Evolutionary conservation across 2,113 vertebrate species (phyloP), one percentile per base, ranked within the genome.

Genomic region (Ciconia stormi): DNA sequence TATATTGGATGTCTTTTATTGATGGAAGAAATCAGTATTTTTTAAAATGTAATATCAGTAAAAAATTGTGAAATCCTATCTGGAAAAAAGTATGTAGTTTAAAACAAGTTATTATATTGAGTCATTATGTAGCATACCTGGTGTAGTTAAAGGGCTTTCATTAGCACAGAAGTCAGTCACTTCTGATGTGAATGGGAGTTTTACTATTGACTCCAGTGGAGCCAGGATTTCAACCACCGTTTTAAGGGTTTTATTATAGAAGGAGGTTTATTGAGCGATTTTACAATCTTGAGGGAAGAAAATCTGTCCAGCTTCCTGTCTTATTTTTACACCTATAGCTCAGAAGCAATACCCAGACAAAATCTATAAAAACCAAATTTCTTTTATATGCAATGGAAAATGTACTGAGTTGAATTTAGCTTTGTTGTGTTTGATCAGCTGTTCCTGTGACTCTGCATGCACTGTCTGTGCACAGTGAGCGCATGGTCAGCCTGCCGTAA

Each of bases 251-350:
- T 91, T 94, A 94, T 85, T 93, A 62, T 11, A 85, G 77, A 83
- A 79, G n/a, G 47, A 84, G 84, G 70, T 95, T 94, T 96, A 93
- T 77, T 85, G 91, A 95, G 70, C 1, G 3, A 82, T 96, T 96
- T 97, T 97, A 87, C 44, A 82, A 29, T 91, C 86, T 89, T 53
- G 58, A 89, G 78, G 34, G 81, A 91, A 94, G 62, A 87, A 95
- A 95, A 93, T 85, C 81, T 73, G 73, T 79, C 52, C 73, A 58
- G 53, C 83, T 95, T 93, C 81, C 62, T 89, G 56, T 77, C 49
- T 94, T 89, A 82, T 86, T 96, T 97, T 93, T 82, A 89, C 12
- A 88, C 38, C 34, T 70, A 27, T 29, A 63, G 16, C 53, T 77
- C 69, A 77, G 62, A 95, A 86, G 53, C 69, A 66, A 94, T 42